Evolutionary conservation across 2,113 vertebrate genomes (phyloP).

Genomic region (Barnardius zonarius): DNA sequence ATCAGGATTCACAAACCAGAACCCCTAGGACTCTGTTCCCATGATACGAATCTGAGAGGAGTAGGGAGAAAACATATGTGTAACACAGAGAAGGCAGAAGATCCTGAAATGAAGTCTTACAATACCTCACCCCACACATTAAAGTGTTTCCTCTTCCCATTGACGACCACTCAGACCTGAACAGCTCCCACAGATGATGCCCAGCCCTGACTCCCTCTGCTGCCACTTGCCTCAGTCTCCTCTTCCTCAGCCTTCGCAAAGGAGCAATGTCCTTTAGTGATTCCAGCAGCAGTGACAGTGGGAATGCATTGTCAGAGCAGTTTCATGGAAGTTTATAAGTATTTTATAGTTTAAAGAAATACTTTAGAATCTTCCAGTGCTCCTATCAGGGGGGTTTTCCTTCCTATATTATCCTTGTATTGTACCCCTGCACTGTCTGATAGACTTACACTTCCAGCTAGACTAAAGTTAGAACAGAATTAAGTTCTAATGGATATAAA

Average conservation of each 20-base stretch:
- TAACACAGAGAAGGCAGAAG: not conserved
- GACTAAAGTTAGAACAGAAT: not conserved
- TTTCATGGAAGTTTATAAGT: not conserved
- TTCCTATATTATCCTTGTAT: not conserved
- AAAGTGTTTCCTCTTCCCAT: not conserved
- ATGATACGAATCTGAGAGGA: not conserved
- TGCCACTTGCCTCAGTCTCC: not conserved
- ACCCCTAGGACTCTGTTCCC: not conserved
- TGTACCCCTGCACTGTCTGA: not conserved
- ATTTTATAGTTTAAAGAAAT: not conserved
- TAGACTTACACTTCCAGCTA: not conserved
- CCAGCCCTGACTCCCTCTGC: not conserved
- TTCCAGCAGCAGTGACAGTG: not conserved
- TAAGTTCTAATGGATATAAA: not conserved
- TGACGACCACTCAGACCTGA: not conserved
- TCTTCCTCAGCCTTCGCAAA: not conserved
- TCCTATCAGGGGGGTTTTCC: not conserved
- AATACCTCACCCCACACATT: not conserved
- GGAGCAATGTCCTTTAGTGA: not conserved
- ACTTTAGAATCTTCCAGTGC: not conserved
- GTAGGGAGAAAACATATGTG: not conserved
- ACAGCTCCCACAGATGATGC: not conserved
- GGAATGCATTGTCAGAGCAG: not conserved
- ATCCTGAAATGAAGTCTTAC: not conserved
- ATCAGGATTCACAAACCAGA: not conserved